Percentiles rank a stretch among this genome's conserved stretches.
These are phyloP conservation scores for Drosophila anomelani DNA, from an alignment of 2,888 invertebrate species.

Conservation along the genomic window DNA sequence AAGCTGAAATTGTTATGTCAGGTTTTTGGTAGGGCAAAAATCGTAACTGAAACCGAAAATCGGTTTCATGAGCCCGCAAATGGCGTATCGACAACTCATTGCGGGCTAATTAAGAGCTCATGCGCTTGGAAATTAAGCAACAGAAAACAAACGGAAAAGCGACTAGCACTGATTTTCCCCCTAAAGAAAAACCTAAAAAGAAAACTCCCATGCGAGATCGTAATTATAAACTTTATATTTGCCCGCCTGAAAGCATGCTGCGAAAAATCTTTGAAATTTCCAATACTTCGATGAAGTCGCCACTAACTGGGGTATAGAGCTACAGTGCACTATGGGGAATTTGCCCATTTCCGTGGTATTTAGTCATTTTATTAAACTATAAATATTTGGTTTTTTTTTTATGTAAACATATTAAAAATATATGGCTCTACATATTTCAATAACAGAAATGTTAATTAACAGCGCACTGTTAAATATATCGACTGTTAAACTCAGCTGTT, in stretches of 20 bases:
- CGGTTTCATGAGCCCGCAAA: constrained; percentile 48
- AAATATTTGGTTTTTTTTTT: no score
- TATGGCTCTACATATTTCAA: no score
- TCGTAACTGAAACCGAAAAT: constrained; percentile 13
- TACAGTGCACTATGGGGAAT: no score
- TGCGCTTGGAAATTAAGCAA: constrained; percentile 46
- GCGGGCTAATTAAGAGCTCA: constrained; percentile 74
- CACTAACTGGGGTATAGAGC: no score
- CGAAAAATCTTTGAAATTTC: not conserved
- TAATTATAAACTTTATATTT: constrained; percentile 16
- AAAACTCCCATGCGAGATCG: constrained; percentile 38
- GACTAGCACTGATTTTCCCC: constrained; percentile 25
- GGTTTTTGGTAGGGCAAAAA: constrained; percentile 35
- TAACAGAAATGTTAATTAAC: no score
- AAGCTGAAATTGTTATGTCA: constrained; percentile 62
- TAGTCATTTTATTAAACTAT: no score
- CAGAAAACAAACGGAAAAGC: constrained; percentile 37
- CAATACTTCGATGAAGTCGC: constrained; percentile 3
- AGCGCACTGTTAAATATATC: no score
- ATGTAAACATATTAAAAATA: no score
- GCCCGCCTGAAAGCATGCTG: constrained; percentile 29
- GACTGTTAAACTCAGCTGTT: no score
- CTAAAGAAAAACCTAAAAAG: not conserved
- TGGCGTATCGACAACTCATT: constrained; percentile 69
- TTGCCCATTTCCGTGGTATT: no score